Conservation (phyloP, 2,113 vertebrate species). For the Psephotus haematonotus region DNA sequence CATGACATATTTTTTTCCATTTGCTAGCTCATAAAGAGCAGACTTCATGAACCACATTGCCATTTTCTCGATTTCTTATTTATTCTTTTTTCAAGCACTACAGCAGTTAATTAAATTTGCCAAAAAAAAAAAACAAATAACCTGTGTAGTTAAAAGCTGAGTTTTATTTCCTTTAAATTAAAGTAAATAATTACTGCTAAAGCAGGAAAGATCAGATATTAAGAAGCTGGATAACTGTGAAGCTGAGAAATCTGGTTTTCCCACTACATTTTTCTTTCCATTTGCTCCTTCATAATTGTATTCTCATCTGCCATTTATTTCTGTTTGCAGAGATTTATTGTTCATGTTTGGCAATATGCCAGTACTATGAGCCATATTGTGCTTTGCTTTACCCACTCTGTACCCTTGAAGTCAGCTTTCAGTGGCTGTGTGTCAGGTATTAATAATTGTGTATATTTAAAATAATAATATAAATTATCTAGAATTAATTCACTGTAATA, state of each 20-base stretch:
- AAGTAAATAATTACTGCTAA: slow-evolving; percentile 28
- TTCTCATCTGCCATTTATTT: slow-evolving; percentile 40
- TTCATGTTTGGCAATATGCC: slow-evolving; percentile 44
- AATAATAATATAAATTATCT: neutral
- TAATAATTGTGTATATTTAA: neutral
- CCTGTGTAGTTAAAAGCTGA: neutral
- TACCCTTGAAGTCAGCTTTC: neutral
- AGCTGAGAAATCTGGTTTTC: slow-evolving; percentile 6
- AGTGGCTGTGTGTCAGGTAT: neutral
- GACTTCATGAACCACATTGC: neutral
- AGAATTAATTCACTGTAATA: neutral
- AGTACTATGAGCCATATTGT: slow-evolving; percentile 1
- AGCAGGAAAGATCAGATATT: neutral
- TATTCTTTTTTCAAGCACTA: slow-evolving; percentile 18
- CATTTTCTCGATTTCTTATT: slow-evolving; percentile 17
- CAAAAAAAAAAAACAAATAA: slow-evolving; percentile 6
- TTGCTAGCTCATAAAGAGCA: neutral
- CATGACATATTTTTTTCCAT: neutral
- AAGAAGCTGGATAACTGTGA: slow-evolving; percentile 17
- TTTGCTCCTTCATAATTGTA: slow-evolving; percentile 22
- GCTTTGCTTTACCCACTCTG: neutral
- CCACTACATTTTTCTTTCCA: slow-evolving; percentile 31
- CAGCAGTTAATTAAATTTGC: slow-evolving; percentile 26
- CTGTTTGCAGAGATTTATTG: slow-evolving; percentile 57
- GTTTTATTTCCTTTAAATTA: slow-evolving; percentile 38